A percentile compares a stretch with the other conserved stretches of the same genome.
Evolutionary conservation across 2,888 invertebrate genomes (phyloP).

Genomic region (Raillietiella orientalis): DNA sequence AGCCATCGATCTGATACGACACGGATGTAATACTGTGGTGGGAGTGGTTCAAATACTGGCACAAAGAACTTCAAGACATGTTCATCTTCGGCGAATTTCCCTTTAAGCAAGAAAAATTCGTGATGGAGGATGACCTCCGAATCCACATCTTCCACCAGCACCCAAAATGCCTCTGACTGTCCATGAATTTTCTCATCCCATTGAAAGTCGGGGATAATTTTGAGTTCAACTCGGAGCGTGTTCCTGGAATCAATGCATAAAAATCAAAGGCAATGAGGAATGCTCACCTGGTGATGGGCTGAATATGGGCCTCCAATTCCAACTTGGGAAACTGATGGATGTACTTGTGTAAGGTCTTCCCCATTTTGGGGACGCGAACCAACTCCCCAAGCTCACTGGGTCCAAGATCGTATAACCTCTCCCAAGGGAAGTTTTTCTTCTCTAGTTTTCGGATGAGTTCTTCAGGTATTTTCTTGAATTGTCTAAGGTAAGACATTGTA

Average conservation of each 20-base stretch:
- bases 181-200: constrained; percentile 86
- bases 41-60: constrained; percentile 89
- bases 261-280: constrained; percentile 3
- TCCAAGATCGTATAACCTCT: constrained; percentile 61
- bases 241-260: constrained; percentile 17
- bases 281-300: constrained; percentile 53
- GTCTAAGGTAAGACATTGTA: constrained; percentile 87
- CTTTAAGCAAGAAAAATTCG: constrained; percentile 71
- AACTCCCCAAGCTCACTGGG: constrained; percentile 92
- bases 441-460: constrained; percentile 90
- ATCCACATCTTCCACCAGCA: constrained; percentile 24
- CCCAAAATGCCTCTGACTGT: constrained; percentile 26
- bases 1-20: constrained; percentile 74
- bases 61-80: constrained; percentile 92
- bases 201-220: constrained; percentile 92
- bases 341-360: constrained; percentile 81
- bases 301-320: constrained; percentile 82
- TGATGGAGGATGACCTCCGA: constrained; percentile 49
- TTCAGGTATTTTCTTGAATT: constrained; percentile 89
- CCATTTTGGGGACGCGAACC: constrained; percentile 57
- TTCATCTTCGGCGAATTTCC: constrained; percentile 67
- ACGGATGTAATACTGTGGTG: constrained; percentile 80
- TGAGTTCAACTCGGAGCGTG: constrained; percentile 74
- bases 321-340: constrained; percentile 90
- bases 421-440: constrained; percentile 28